These are phyloP conservation scores for Polypterus bichir DNA, from an alignment of 2,113 vertebrate genomes.

Conservation along the genomic window DNA sequence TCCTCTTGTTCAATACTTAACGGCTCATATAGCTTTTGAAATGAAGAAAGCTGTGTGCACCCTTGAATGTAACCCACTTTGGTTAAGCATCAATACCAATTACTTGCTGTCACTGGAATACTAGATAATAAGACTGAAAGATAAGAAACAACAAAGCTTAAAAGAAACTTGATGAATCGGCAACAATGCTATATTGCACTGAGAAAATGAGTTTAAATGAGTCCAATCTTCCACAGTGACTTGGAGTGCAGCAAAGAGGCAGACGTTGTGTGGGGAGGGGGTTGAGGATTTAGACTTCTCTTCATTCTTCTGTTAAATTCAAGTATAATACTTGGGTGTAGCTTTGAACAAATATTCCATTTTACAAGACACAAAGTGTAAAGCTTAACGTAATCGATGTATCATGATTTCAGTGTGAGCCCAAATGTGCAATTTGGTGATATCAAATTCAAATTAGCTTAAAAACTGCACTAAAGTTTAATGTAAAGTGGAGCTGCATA, in stretches of 20 bases:
- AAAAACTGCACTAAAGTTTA: too few species aligned
- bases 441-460: too few species aligned
- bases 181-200: conserved; percentile 19
- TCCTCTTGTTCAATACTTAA: not conserved
- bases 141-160: conserved; percentile 5
- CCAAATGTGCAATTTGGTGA: too few species aligned
- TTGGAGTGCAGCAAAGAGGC: conserved; percentile 9
- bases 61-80: conserved; percentile 5
- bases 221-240: conserved; percentile 10
- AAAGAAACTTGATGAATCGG: not conserved
- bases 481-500: too few species aligned
- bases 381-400: too few species aligned
- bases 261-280: too few species aligned
- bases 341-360: too few species aligned
- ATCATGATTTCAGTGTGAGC: too few species aligned
- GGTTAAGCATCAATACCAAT: not conserved
- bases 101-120: conserved; percentile 5
- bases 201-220: conserved; percentile 12
- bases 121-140: conserved; percentile 15
- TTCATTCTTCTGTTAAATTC: too few species aligned
- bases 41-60: not conserved
- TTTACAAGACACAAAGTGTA: too few species aligned
- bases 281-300: too few species aligned
- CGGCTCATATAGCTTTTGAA: not conserved
- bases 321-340: too few species aligned